Base-by-base conservation (phyloP, 35 echinoderm and acorn worm species). In the Ophiothrix spiculata region DNA sequence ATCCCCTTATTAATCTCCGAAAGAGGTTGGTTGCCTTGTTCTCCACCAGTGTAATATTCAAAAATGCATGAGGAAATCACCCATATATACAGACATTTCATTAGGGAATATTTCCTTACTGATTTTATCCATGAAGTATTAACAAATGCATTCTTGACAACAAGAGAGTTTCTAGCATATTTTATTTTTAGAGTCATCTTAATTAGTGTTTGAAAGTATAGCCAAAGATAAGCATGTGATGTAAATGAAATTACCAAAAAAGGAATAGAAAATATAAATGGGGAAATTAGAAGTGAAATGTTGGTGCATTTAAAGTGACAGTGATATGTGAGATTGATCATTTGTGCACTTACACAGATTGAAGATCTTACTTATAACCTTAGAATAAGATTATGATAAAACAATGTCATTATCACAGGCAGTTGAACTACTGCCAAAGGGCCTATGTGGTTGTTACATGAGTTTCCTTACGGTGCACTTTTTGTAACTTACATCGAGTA, bases 41-140 rank as follows among this genome's bases (percentile, higher is more conserved):
- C 60, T 69, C 60, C 60, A 69, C 60, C 60, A 69, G 60, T 25
- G 60, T 69, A 69, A 69, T 69, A 69, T 69, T 69, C 60, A 69
- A 69, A 69, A 69, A 69, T 69, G 60, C 60, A 69, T 69, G 60
- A 69, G 60, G 60, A 69, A 69, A 69, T 69, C 60, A 69, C 60
- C 60, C 4, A 69, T 25, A 69, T 69, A n/a, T n/a, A 69, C 16
- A 69, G 60, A 69, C 60, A 69, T 69, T 69, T 12, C 60, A 69
- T 15, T 1, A 15, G 60, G 60, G 60, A 69, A 69, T 69, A 69
- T 69, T 25, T 69, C 29, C 29, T 28, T 69, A 15, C 60, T 69
- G n/a, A n/a, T n/a, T n/a, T n/a, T n/a, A n/a, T n/a, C n/a, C n/a
- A n/a, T n/a, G 16, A 25, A 69, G 60, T 69, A 69, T 69, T 69